A percentile compares a stretch with the other conserved stretches of the same genome.
These are phyloP conservation scores for Ennomos quercinarius DNA, from an alignment of 2,888 invertebrate species.

Conservation along the genomic window DNA sequence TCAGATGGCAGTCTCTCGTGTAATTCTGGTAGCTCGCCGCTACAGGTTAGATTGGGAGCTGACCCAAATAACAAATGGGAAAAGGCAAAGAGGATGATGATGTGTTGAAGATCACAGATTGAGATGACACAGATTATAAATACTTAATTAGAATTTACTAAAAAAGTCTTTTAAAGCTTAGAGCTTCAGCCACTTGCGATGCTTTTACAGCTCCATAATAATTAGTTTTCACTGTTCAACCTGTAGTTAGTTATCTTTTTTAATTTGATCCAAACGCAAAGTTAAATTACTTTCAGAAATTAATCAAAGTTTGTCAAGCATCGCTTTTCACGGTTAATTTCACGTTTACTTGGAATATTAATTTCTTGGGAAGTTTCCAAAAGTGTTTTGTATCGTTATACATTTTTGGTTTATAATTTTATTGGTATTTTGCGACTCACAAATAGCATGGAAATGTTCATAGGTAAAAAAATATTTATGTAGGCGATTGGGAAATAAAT, in stretches of 20 bases:
- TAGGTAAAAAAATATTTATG: too few species aligned
- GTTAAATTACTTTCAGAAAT: conserved; percentile 55
- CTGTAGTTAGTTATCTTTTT: conserved; percentile 53
- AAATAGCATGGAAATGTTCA: too few species aligned
- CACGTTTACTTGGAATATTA: conserved; percentile 27
- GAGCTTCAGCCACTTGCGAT: not conserved
- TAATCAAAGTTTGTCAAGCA: conserved; percentile 48
- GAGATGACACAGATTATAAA: too few species aligned
- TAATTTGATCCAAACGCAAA: conserved; percentile 47
- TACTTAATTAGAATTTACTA: too few species aligned
- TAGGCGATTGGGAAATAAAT: too few species aligned
- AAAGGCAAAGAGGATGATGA: too few species aligned
- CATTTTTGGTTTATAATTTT: conserved; percentile 12
- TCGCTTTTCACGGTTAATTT: conserved; percentile 36
- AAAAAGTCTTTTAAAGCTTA: not conserved
- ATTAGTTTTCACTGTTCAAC: conserved; percentile 46
- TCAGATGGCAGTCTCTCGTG: too few species aligned
- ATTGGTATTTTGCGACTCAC: not conserved
- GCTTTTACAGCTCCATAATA: conserved; percentile 12
- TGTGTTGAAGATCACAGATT: too few species aligned
- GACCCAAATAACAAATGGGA: too few species aligned
- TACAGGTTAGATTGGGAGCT: too few species aligned
- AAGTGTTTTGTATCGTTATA: conserved; percentile 15
- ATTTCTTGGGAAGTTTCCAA: conserved; percentile 19
- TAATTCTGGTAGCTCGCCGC: too few species aligned